Percentiles rank a stretch among this genome's conserved stretches.
Evolutionary conservation across 2,797 vertebrate genomes (phyloP).

Genomic region (Pipistrellus pipistrellus): DNA sequence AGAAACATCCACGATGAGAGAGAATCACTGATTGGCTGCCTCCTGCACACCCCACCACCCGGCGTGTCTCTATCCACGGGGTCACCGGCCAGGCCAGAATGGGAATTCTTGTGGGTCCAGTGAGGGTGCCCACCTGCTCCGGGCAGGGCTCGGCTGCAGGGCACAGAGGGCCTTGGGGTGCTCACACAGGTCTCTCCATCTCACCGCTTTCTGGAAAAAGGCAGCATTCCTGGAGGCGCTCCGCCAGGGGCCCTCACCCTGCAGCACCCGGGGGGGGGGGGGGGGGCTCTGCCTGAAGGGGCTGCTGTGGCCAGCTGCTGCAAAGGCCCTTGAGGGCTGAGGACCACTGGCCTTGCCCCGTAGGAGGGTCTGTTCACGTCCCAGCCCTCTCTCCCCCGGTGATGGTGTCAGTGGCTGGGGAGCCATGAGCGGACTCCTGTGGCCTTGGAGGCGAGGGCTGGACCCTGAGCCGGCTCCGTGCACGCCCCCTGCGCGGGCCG

Average conservation of each 20-base stretch:
- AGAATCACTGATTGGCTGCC: no score
- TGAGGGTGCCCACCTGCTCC: no score
- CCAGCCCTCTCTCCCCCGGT: not conserved
- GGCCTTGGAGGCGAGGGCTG: not conserved
- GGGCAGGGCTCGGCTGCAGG: no score
- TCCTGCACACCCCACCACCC: no score
- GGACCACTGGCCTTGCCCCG: not conserved
- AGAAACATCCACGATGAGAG: no score
- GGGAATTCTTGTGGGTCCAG: not conserved
- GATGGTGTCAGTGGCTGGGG: not conserved
- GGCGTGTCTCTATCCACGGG: no score
- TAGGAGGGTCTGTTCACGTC: not conserved
- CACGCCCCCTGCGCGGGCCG: fast-evolving
- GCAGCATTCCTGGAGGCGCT: fast-evolving
- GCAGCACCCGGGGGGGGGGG: not conserved
- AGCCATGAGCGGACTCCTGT: not conserved
- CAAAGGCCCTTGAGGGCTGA: not conserved
- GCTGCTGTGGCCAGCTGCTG: not conserved
- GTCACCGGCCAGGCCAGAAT: no score
- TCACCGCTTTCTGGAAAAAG: not conserved
- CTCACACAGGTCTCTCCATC: not conserved
- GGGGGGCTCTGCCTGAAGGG: not conserved
- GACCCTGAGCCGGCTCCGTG: not conserved
- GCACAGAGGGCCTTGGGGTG: no score
- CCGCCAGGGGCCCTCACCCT: not conserved